These are phyloP conservation scores for Bembecia ichneumoniformis DNA, from an alignment of 2,888 invertebrate genomes.

Conservation along the genomic window DNA sequence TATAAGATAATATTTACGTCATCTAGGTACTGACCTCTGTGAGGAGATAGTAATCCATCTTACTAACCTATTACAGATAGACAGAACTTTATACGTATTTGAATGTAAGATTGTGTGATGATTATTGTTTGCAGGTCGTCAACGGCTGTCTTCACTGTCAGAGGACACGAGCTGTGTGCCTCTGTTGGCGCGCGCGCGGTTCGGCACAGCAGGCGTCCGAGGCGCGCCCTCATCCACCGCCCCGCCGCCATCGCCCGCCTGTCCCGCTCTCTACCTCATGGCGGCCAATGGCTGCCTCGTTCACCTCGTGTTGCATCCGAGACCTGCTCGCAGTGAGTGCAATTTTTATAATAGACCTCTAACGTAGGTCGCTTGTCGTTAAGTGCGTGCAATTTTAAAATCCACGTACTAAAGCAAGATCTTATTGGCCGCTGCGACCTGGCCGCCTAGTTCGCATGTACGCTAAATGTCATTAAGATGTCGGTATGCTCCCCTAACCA, in stretches of 20 bases:
- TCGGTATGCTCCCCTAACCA: no score
- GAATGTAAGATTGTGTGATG: not conserved
- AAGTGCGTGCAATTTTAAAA: no score
- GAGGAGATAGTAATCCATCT: no score
- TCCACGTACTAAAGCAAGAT: no score
- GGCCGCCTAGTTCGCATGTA: no score
- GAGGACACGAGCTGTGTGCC: constrained; percentile 78
- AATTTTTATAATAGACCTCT: constrained; percentile 21
- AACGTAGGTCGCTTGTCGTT: no score
- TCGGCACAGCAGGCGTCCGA: constrained; percentile 21
- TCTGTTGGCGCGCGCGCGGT: constrained; percentile 81
- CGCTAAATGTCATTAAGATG: no score
- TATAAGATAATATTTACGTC: no score
- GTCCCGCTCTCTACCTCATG: constrained; percentile 91
- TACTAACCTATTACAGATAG: no score
- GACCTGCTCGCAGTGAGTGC: constrained; percentile 37
- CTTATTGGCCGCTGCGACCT: no score
- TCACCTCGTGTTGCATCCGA: constrained; percentile 90
- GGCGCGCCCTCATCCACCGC: constrained; percentile 10
- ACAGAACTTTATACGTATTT: no score
- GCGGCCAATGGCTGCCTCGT: constrained; percentile 89
- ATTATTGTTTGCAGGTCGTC: constrained; percentile 60
- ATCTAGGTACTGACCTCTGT: no score
- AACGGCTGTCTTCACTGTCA: constrained; percentile 79
- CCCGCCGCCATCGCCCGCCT: constrained; percentile 61